These are phyloP conservation scores for Shinisaurus crocodilurus DNA, from an alignment of 2,113 vertebrate species.

Conservation along the genomic window DNA sequence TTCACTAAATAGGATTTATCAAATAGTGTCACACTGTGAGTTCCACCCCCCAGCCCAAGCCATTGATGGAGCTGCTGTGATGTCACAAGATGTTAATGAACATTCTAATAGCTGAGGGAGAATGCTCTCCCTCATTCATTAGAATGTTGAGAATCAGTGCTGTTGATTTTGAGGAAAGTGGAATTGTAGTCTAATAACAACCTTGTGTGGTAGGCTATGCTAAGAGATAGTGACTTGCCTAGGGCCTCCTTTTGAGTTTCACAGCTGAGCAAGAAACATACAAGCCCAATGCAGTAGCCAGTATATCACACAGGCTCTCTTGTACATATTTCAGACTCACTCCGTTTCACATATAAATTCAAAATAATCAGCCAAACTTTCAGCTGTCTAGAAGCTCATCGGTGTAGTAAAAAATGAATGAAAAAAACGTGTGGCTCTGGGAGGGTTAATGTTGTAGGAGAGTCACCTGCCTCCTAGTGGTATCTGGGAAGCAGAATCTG, in stretches of 20 bases:
- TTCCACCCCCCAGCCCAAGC: neutral
- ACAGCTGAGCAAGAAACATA: neutral
- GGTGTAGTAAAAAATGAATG: neutral
- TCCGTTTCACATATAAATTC: neutral
- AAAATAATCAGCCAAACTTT: neutral
- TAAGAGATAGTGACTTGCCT: neutral
- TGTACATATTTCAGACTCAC: neutral
- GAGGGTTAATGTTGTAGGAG: too few species aligned
- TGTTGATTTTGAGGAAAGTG: neutral
- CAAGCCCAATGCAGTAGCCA: neutral
- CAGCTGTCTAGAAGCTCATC: neutral
- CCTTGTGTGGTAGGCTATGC: neutral
- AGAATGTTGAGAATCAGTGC: neutral
- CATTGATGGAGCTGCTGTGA: neutral
- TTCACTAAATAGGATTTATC: neutral
- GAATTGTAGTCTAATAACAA: neutral
- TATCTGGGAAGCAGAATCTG: neutral
- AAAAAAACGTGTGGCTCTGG: neutral
- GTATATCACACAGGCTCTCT: neutral
- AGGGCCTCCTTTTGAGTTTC: neutral
- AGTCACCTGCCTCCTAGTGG: neutral
- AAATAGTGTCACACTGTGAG: neutral
- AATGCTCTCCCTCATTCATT: too few species aligned
- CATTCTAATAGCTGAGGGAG: neutral
- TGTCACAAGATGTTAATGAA: neutral